These are phyloP conservation scores for Aphaenogaster rudis DNA, from an alignment of 1,140 invertebrate species.

Conservation along the genomic window DNA sequence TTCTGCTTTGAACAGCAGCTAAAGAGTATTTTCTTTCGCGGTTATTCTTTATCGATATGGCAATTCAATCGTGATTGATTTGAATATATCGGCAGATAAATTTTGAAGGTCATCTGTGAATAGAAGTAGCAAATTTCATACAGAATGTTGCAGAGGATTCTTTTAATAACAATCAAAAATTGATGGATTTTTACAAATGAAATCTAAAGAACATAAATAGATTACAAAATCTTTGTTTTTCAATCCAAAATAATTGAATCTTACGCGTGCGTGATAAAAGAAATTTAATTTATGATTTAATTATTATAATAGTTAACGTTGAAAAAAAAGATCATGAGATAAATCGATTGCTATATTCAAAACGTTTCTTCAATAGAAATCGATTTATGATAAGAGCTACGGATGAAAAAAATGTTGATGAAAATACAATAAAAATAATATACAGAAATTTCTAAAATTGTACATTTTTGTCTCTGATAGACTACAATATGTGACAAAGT, in stretches of 20 bases:
- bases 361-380: background rate
- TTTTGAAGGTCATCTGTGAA: background rate
- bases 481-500: background rate
- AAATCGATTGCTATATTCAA: background rate
- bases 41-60: background rate
- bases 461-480: background rate
- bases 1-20: background rate
- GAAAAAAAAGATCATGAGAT: background rate
- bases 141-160: background rate
- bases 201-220: background rate
- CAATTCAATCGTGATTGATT: background rate
- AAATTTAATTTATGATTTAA: background rate
- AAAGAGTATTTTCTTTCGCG: background rate
- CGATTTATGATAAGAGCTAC: background rate
- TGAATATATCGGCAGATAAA: background rate
- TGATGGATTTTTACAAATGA: background rate
- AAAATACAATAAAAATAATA: background rate
- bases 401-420: background rate
- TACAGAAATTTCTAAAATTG: background rate
- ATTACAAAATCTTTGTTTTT: slow-evolving; percentile 7
- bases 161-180: background rate
- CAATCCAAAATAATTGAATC: background rate
- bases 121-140: background rate
- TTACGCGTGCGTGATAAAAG: background rate
- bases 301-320: background rate